These are phyloP conservation scores for Drosophila simulans DNA, from an alignment of 1,140 invertebrate species.

Conservation along the genomic window DNA sequence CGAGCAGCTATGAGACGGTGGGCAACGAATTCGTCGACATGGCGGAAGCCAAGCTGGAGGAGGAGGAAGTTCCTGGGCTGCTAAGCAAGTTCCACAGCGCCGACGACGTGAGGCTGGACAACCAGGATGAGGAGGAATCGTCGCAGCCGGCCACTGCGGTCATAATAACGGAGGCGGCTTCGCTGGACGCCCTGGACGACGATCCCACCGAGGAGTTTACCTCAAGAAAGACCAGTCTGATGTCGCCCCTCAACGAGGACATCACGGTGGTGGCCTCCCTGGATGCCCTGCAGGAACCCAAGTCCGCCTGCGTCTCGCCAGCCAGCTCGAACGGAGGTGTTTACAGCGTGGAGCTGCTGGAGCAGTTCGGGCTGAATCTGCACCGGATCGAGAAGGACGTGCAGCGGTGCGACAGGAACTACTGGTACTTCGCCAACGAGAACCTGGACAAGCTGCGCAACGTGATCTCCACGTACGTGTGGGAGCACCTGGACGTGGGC, in stretches of 20 bases:
- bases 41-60: conserved; percentile 48
- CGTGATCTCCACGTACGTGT: conserved; percentile 98
- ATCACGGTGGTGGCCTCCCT: conserved; percentile 77
- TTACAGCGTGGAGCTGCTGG: conserved; percentile 93
- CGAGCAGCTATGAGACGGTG: conserved; percentile 83
- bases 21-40: conserved; percentile 82
- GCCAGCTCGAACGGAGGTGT: conserved; percentile 94
- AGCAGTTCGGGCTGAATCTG: conserved; percentile 94
- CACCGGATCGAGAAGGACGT: conserved; percentile 99
- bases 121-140: conserved; percentile 34
- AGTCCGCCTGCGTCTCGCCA: conserved; percentile 90
- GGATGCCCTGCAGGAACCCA: conserved; percentile 84
- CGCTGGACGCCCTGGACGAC: conserved; percentile 78
- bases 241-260: conserved; percentile 80
- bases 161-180: conserved; percentile 88
- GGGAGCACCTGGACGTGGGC: conserved; percentile 96
- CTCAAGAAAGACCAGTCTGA: conserved; percentile 79
- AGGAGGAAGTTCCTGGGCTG: conserved; percentile 41
- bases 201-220: conserved; percentile 76
- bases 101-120: conserved; percentile 63
- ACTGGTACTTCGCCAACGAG: conserved; percentile 94
- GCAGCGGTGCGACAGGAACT: conserved; percentile 96
- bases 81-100: conserved; percentile 74
- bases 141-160: conserved; percentile 84
- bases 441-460: conserved; percentile 97